Base-by-base conservation (phyloP, 2,888 invertebrate species). In the Pollenia griseotomentosa region DNA sequence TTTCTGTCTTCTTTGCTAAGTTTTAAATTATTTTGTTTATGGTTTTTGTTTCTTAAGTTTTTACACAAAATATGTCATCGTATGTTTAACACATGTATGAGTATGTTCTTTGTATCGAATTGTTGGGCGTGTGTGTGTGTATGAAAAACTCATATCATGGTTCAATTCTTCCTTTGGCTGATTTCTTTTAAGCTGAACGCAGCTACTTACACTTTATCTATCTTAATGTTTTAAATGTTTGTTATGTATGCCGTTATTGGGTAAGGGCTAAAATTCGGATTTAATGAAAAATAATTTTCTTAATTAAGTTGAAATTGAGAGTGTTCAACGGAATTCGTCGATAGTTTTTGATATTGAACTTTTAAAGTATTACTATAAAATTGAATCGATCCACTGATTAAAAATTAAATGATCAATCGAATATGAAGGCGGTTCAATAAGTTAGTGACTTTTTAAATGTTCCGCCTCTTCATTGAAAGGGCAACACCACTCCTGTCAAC, bases 101-200 rank as follows among this genome's bases (percentile, higher is more conserved):
- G 59, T 55, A 44, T n/a, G 63, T 57, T 65, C 23, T 51, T n/a
- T n/a, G 19, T 51, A 19, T 6, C 23, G 14, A 55, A 2, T 48
- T n/a, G n/a, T n/a, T n/a, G n/a, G n/a, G n/a, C 51, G 63, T 73
- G 53, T 10, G 23, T 51, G 11, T 46, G 19, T 71, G 3, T 33
- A 19, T 57, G 9, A 46, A 59, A 40, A 59, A 70, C 51, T 66
- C 75, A 12, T 78, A 83, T 48, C 71, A 65, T 42, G 78, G 77
- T 83, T 83, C 78, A 77, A 57, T 83, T 71, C 71, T 71, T 83
- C 63, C 83, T 77, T 83, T 83, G 59, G 65, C 83, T 83, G 78
- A 83, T 83, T 57, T 78, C 42, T 63, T 78, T 71, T 71, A 55
- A 77, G 55, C 70, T 63, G 70, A 63, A n/a, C 23, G 14, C 44